Evolutionary conservation across 2,888 invertebrate species (phyloP).

Genomic region (Apoderus coryli): DNA sequence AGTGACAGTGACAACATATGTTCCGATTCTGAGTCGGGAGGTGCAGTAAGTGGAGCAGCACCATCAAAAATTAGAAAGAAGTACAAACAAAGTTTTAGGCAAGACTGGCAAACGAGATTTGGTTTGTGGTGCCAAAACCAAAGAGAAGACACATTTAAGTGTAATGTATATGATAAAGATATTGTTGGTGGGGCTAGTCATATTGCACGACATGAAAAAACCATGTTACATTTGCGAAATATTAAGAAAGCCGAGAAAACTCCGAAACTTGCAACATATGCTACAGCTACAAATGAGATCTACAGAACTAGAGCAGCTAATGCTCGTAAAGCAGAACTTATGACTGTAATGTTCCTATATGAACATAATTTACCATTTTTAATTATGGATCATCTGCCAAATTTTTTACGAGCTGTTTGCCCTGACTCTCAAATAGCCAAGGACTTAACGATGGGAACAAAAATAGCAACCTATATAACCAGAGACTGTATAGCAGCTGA

Average conservation of each 20-base stretch:
- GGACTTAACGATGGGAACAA: no score
- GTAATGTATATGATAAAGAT: slow-evolving; percentile 1
- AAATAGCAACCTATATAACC: not conserved
- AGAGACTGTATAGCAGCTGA: not conserved
- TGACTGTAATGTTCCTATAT: slow-evolving; percentile 14
- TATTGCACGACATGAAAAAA: slow-evolving; percentile 5
- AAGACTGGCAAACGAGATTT: no score
- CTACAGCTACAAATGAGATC: slow-evolving; percentile 1
- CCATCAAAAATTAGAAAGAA: no score
- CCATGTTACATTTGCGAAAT: slow-evolving; percentile 6
- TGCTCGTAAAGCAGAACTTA: slow-evolving; percentile 13
- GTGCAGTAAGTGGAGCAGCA: no score
- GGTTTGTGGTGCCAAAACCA: no score
- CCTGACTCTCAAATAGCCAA: no score
- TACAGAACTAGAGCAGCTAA: slow-evolving; percentile 2
- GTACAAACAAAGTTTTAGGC: no score
- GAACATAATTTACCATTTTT: slow-evolving; percentile 2
- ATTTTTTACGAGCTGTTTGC: no score
- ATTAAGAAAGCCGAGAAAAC: slow-evolving; percentile 1
- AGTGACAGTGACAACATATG: no score
- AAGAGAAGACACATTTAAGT: slow-evolving; percentile 1
- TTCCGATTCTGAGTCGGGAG: no score
- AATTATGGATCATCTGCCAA: slow-evolving; percentile 1
- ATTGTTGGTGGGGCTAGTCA: slow-evolving; percentile 7
- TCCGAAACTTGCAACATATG: slow-evolving; percentile 4